Evolutionary conservation across 2,113 vertebrate genomes (phyloP).

Genomic region (Bufo bufo): DNA sequence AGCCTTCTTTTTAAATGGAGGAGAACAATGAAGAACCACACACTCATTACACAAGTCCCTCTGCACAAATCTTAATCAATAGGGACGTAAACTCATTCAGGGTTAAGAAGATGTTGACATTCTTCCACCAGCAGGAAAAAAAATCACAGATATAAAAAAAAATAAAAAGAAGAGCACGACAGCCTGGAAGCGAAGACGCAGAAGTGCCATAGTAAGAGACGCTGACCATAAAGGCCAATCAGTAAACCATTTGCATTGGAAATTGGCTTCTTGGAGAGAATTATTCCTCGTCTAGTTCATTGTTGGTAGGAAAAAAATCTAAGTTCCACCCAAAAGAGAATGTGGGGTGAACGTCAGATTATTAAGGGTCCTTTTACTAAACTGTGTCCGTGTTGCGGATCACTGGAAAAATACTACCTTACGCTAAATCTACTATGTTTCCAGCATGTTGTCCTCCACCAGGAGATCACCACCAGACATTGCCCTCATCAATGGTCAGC

Average conservation of each 20-base stretch:
- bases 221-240: not conserved
- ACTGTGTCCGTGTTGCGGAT: too few relatives aligned
- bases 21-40: slow-evolving; percentile 55
- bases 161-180: not conserved
- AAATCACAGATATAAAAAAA: not conserved
- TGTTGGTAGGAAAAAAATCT: not conserved
- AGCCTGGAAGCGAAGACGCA: slow-evolving; percentile 4
- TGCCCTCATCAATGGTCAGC: not conserved
- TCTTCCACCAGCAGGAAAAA: slow-evolving; percentile 9
- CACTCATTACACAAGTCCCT: slow-evolving; percentile 20
- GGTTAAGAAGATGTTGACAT: slow-evolving; percentile 29
- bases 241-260: not conserved
- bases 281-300: not conserved
- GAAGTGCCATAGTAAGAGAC: not conserved
- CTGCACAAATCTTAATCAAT: slow-evolving; percentile 23
- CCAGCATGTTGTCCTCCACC: not conserved
- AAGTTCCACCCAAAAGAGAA: not conserved
- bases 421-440: not conserved
- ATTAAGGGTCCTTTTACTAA: too few relatives aligned
- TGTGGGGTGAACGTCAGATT: not conserved
- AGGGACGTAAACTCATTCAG: not conserved
- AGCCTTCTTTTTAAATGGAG: slow-evolving; percentile 57
- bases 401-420: not conserved
- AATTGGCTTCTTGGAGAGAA: not conserved
- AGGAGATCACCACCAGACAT: not conserved